Evolutionary conservation across 2,113 vertebrate genomes (phyloP).

Genomic region (Fulica atra): DNA sequence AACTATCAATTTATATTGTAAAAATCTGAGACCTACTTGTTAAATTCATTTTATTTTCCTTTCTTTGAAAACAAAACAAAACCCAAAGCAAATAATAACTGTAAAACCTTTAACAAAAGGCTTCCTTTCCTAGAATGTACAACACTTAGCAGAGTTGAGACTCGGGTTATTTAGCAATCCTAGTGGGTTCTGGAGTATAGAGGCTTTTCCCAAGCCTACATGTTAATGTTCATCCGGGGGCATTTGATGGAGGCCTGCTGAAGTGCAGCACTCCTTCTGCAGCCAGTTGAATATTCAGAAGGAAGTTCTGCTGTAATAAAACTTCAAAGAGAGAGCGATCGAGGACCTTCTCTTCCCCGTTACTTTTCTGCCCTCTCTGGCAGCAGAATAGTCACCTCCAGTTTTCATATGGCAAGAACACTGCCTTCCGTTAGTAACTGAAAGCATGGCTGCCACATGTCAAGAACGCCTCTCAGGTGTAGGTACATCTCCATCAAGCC

Average conservation of each 20-base stretch:
- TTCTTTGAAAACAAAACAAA: conserved; percentile 64
- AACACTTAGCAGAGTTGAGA: neutral
- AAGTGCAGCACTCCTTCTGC: neutral
- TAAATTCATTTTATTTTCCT: conserved; percentile 71
- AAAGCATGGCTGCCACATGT: neutral
- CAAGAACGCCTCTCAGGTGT: neutral
- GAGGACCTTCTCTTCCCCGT: neutral
- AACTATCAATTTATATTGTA: conserved; percentile 32
- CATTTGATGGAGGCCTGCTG: neutral
- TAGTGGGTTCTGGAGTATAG: neutral
- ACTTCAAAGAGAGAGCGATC: neutral
- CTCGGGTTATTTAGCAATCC: neutral
- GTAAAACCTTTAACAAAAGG: conserved; percentile 58
- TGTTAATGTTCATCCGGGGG: conserved; percentile 14
- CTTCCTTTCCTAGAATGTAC: conserved; percentile 16
- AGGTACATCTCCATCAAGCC: neutral
- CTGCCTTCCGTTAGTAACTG: neutral
- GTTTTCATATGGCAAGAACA: neutral
- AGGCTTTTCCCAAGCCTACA: neutral
- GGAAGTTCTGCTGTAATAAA: conserved; percentile 42
- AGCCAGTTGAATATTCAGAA: neutral
- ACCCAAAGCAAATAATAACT: conserved; percentile 29
- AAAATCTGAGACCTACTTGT: conserved; percentile 67
- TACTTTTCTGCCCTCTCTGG: neutral
- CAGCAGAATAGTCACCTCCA: neutral